Conservation (phyloP, 2,888 invertebrate genomes). For the Xanthostigma xanthostigma region DNA sequence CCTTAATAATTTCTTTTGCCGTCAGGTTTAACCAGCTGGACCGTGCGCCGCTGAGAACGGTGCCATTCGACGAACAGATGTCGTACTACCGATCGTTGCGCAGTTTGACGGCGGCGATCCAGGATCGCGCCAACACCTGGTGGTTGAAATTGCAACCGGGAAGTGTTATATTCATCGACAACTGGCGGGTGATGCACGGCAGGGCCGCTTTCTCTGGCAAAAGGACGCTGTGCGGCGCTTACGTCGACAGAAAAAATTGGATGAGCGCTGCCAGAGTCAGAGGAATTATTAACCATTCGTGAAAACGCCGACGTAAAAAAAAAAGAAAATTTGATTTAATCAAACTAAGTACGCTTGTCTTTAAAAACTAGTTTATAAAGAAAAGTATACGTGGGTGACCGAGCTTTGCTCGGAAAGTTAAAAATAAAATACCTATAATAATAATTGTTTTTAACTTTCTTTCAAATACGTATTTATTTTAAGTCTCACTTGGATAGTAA, state of each 20-base stretch:
- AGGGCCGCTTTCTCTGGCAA: slow-evolving; percentile 50
- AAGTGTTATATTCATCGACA: slow-evolving; percentile 56
- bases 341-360: too few relatives aligned
- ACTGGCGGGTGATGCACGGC: slow-evolving; percentile 66
- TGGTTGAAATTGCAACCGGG: slow-evolving; percentile 49
- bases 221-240: slow-evolving; percentile 53
- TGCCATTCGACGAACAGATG: slow-evolving; percentile 33
- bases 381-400: too few relatives aligned
- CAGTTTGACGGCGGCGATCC: slow-evolving; percentile 35
- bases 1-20: too few relatives aligned
- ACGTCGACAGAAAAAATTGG: slow-evolving; percentile 56
- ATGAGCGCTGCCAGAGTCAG: slow-evolving; percentile 35
- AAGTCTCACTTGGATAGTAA: too few relatives aligned
- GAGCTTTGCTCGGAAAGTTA: too few relatives aligned
- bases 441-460: too few relatives aligned
- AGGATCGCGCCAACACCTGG: slow-evolving; percentile 36
- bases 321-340: too few relatives aligned
- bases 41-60: slow-evolving; percentile 44
- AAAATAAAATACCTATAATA: too few relatives aligned
- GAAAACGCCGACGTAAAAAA: too few relatives aligned
- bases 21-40: slow-evolving; percentile 59
- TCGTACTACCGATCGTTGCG: slow-evolving; percentile 46
- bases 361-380: too few relatives aligned
- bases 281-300: too few relatives aligned
- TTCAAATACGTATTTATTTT: too few relatives aligned